phyloP scores from a whole-genome alignment of 2,797 vertebrate species.

The Gadopsis bispinosus region DNA sequence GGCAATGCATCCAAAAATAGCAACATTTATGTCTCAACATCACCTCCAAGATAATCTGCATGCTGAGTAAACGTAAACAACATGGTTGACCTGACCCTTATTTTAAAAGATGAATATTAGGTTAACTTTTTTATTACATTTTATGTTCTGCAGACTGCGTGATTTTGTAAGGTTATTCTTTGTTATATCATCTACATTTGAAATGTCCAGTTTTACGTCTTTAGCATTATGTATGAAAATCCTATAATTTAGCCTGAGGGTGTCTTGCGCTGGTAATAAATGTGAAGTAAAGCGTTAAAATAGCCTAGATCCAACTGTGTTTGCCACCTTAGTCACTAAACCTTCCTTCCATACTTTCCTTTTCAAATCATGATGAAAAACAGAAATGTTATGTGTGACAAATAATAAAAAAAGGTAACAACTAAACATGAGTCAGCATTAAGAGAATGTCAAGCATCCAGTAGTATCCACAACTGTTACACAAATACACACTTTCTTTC shows the following conservation, averaged over 20 bases:
- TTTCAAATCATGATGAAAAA: slow-evolving; percentile 30
- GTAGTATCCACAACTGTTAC: slow-evolving; percentile 37
- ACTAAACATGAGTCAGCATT: slow-evolving; percentile 65
- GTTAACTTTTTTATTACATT: neutral
- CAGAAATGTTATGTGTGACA: slow-evolving; percentile 46
- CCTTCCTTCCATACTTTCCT: slow-evolving; percentile 14
- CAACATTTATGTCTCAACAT: slow-evolving; percentile 1
- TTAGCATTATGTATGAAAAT: neutral
- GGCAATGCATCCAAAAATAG: slow-evolving; percentile 12
- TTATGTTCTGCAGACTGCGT: neutral
- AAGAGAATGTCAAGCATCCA: slow-evolving; percentile 44
- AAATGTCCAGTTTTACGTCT: neutral
- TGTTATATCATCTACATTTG: neutral
- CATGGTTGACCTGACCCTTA: neutral
- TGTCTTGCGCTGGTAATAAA: neutral
- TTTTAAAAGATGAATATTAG: neutral
- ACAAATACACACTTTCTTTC: slow-evolving; percentile 30
- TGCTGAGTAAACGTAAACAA: neutral
- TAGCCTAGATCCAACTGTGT: slow-evolving; percentile 9
- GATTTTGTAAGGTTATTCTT: neutral
- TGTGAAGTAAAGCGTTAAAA: slow-evolving; percentile 25
- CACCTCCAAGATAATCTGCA: slow-evolving; percentile 7
- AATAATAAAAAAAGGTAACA: slow-evolving; percentile 21
- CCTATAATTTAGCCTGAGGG: neutral
- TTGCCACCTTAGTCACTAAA: slow-evolving; percentile 24